A percentile compares a stretch with the other conserved stretches of the same genome.
Evolutionary conservation across 2,888 invertebrate species (phyloP).

Genomic region (Epistrophe eligans): DNA sequence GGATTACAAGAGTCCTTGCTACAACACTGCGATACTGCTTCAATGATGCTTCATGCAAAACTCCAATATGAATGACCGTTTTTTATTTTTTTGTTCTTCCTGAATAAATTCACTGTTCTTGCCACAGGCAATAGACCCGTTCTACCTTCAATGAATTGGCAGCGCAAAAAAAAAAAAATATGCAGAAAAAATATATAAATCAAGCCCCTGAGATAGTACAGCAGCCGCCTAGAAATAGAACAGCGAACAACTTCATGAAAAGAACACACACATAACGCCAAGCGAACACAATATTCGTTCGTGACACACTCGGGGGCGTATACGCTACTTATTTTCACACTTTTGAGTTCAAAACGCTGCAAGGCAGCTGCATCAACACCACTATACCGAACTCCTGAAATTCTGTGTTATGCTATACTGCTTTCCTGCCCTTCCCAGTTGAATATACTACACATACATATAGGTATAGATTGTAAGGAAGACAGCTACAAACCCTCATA

Average conservation of each 20-base stretch:
- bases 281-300: constrained; percentile 60
- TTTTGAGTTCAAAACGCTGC: constrained; percentile 61
- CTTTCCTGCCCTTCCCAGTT: neutral
- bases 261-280: constrained; percentile 45
- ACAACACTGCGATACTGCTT: constrained; percentile 28
- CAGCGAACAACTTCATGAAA: constrained; percentile 61
- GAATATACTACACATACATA: neutral
- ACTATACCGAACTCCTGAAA: neutral
- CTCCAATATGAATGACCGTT: constrained; percentile 67
- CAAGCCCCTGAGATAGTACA: constrained; percentile 49
- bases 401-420: neutral
- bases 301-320: constrained; percentile 72
- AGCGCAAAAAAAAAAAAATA: neutral
- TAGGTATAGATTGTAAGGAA: neutral
- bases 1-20: constrained; percentile 60
- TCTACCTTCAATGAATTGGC: constrained; percentile 2
- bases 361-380: constrained; percentile 51
- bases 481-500: constrained; percentile 1
- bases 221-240: constrained; percentile 33
- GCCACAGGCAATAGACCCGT: constrained; percentile 55
- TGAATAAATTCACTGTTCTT: constrained; percentile 55
- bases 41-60: constrained; percentile 64
- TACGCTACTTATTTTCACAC: constrained; percentile 72
- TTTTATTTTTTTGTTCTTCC: constrained; percentile 14
- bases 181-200: neutral